Evolutionary conservation across 2,888 invertebrate genomes (phyloP), one percentile per base, ranked within the genome.

Genomic region (Mylabris sibirica): DNA sequence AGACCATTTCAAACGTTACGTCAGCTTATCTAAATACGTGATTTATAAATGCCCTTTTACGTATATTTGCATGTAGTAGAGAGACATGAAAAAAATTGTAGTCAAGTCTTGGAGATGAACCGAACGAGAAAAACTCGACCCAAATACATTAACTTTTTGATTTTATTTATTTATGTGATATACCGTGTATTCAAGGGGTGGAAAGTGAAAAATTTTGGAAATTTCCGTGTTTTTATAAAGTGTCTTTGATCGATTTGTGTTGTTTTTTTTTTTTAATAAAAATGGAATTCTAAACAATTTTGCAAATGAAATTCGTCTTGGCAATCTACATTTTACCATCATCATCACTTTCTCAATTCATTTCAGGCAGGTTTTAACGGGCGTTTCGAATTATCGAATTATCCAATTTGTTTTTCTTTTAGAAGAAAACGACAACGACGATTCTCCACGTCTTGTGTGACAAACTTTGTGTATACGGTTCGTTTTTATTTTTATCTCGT

Each of bases 21-120:
- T 74, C 72, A 67, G 71, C 69, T 74, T 72, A 74, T 74, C 74
- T 72, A 72, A 72, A 74, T 68, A 72, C 66, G 68, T 73, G 75
- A 76, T 76, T 72, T 75, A 74, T 76, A 75, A n/a, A 76, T 73
- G 73, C 70, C 66, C 66, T 30, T 65, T 60, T 68, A 66, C 64
- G 63, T 38, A 57, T 34, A 12, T 60, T 12, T 4, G 3, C 9
- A 17, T n/a, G n/a, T n/a, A n/a, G n/a, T n/a, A n/a, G n/a, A n/a
- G n/a, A n/a, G n/a, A n/a, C n/a, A n/a, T 3, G 14, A 26, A 61
- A 61, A 61, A 61, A 38, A 38, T 1, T 24, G 2, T 17, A n/a
- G n/a, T 44, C 44, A 49, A 49, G 20, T 20, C 49, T 9, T 22
- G 4, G 22, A 22, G 20, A 53, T 20, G 20, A 20, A 17, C 14